Base-by-base conservation (phyloP, 1,140 invertebrate genomes). In the Drosophila equinoxialis region DNA sequence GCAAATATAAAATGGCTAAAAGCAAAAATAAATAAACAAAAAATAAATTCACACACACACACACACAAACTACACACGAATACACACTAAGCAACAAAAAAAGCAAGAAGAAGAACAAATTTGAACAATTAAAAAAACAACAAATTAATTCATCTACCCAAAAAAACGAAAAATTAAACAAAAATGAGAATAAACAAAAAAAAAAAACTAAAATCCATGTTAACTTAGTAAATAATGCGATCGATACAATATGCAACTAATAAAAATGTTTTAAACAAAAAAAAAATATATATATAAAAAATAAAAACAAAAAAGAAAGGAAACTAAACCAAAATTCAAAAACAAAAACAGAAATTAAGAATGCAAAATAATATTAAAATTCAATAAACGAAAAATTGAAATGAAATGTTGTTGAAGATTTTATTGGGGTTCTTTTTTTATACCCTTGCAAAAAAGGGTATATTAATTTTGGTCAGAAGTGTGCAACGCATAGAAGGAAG, bases 221-320 rank as follows among this genome's bases (percentile, higher is more conserved):
- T 78, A 81, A 81, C 65, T 74, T 78, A 81, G 75, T 81, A 74
- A 68, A 74, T 78, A 78, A 78, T 68, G 65, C 45, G 45, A 80
- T 73, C 74, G 58, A 78, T 75, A 78, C 65, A 78, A 77, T 74
- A 81, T 71, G 68, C 75, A 81, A 81, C 74, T 78, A 75, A 78
- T 74, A 65, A 81, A 79, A 81, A 81, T 81, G 75, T 81, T 81
- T 78, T 81, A 81, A 81, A 78, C 78, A 81, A 74, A 54, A 57
- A 41, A 63, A 30, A 30, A 30, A 30, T 26, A 23, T 23, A 23
- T 30, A 30, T 30, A 30, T 30, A 30, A 30, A 30, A 30, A 30
- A 5, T 26, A 26, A 26, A 26, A 26, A 26, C 26, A 26, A 30
- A 30, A 30, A 63, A 74, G 35, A 64, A 67, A 67, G 2, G 11